Percentiles rank a stretch among this genome's conserved stretches.
phyloP scores from a whole-genome alignment of 2,113 vertebrate species.

The Prochilodus magdalenae region DNA sequence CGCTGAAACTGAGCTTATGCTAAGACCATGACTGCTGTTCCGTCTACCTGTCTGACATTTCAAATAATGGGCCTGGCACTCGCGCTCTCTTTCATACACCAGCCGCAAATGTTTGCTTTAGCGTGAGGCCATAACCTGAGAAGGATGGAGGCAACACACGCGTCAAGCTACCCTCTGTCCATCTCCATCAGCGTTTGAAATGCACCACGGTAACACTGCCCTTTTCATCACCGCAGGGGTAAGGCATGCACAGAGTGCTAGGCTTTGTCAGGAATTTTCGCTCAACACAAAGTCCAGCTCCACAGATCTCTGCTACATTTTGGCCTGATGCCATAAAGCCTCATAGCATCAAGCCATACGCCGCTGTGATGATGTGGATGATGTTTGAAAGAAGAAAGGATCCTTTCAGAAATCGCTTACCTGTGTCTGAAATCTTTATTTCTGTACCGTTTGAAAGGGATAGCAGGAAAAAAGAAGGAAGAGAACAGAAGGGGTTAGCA shows the following conservation, averaged over 20 bases:
- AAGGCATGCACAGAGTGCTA: neutral
- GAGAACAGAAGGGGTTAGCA: conserved; percentile 59
- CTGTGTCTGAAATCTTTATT: conserved; percentile 99
- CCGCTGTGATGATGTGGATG: conserved; percentile 12
- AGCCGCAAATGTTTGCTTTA: conserved; percentile 25
- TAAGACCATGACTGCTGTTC: conserved; percentile 40
- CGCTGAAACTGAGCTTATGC: conserved; percentile 41
- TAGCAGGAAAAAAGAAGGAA: conserved; percentile 68
- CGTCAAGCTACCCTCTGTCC: conserved; percentile 19
- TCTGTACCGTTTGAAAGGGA: conserved; percentile 89
- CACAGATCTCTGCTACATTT: neutral
- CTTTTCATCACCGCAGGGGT: conserved; percentile 20
- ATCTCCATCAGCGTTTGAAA: conserved; percentile 24
- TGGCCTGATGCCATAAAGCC: neutral
- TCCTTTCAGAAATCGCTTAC: conserved; percentile 81
- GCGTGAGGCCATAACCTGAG: conserved; percentile 5
- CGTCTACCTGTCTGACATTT: conserved; percentile 52
- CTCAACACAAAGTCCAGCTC: neutral
- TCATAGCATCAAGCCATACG: neutral
- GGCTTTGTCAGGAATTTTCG: conserved; percentile 18
- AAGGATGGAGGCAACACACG: conserved; percentile 7
- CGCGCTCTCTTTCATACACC: conserved; percentile 17
- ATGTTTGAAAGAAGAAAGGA: conserved; percentile 17
- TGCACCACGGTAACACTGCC: neutral
- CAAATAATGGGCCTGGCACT: conserved; percentile 34